phyloP scores from a whole-genome alignment of 2,888 invertebrate genomes.

The Scaptomyza reducta region DNA sequence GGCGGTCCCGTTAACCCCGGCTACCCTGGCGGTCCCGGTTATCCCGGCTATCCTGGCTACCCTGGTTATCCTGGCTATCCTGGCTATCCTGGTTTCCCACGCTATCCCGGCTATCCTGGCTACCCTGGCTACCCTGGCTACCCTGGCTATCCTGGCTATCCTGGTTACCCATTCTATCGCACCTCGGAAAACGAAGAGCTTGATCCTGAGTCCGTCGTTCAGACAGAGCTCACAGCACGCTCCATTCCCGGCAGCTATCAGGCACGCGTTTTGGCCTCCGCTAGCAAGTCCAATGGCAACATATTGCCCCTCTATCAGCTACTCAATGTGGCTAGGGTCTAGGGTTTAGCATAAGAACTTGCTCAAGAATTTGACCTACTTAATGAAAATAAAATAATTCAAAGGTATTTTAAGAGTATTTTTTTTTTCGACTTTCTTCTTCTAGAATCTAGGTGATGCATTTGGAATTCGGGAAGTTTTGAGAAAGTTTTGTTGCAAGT shows the following conservation, averaged over 20 bases:
- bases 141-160: slow-evolving; percentile 44
- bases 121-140: slow-evolving; percentile 40
- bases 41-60: slow-evolving; percentile 43
- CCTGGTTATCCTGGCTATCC: slow-evolving; percentile 32
- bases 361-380: not conserved
- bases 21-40: slow-evolving; percentile 29
- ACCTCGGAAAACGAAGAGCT: slow-evolving; percentile 37
- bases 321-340: slow-evolving; percentile 57
- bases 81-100: slow-evolving; percentile 32
- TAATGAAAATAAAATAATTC: slow-evolving; percentile 7
- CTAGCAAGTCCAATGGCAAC: slow-evolving; percentile 35
- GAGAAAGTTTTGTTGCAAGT: no score
- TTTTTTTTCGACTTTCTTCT: no score
- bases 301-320: slow-evolving; percentile 59
- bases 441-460: no score
- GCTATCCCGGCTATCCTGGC: slow-evolving; percentile 24
- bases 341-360: slow-evolving; percentile 3
- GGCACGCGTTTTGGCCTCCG: slow-evolving; percentile 49
- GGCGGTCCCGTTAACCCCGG: slow-evolving; percentile 36
- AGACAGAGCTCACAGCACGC: slow-evolving; percentile 23
- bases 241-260: slow-evolving; percentile 55
- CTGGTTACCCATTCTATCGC: slow-evolving; percentile 54
- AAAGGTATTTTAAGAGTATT: not conserved
- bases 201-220: slow-evolving; percentile 16
- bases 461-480: no score